phyloP scores from a whole-genome alignment of 2,113 vertebrate species.

The Burhinus oedicnemus region DNA sequence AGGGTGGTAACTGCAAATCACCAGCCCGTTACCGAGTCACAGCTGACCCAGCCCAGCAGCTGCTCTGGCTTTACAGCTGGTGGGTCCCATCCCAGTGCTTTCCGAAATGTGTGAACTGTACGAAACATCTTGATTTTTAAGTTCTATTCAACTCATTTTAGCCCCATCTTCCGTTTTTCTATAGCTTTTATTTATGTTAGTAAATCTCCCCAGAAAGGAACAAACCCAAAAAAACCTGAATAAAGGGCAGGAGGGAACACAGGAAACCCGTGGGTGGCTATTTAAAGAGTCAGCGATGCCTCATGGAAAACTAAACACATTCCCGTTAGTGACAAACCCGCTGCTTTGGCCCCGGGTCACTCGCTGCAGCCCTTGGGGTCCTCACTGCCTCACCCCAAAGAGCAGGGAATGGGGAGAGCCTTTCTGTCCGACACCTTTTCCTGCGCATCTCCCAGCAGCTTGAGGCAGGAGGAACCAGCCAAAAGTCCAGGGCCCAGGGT shows the following conservation, averaged over 20 bases:
- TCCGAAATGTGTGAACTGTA: fast-evolving
- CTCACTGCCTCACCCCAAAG: background rate
- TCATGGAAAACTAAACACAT: slow-evolving; percentile 25
- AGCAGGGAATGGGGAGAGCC: background rate
- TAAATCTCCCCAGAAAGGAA: background rate
- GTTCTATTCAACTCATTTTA: background rate
- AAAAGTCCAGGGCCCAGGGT: too few species aligned
- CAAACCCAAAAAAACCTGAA: background rate
- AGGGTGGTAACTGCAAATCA: background rate
- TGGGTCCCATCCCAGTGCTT: background rate
- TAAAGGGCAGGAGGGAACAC: background rate
- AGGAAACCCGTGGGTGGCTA: slow-evolving; percentile 26
- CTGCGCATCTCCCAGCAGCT: background rate
- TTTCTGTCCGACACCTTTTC: background rate
- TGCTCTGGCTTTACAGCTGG: background rate
- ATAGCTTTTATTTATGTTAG: background rate
- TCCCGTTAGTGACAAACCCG: background rate
- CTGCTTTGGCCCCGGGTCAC: background rate
- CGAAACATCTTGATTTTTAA: background rate
- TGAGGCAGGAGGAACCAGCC: background rate
- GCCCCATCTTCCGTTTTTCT: background rate
- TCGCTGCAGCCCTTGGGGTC: background rate
- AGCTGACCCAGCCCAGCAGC: background rate
- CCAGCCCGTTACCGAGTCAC: fast-evolving
- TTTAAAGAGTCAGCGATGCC: background rate